Evolutionary conservation across 2,888 invertebrate genomes (phyloP).

Genomic region (Syrista parreyssii): DNA sequence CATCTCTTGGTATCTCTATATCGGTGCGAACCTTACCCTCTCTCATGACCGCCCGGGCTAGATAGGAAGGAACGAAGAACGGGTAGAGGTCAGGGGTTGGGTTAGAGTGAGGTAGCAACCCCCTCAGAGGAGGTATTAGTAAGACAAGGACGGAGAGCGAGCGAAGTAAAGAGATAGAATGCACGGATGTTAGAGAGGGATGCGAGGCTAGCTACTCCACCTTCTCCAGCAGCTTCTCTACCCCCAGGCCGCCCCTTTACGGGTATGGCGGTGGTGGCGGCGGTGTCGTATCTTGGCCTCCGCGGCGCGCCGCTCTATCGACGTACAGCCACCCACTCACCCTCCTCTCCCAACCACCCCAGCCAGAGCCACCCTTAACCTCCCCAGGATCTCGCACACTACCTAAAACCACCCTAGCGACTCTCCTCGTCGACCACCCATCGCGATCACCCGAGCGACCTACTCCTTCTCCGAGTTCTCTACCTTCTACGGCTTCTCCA

Average conservation of each 20-base stretch:
- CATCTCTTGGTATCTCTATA: background rate
- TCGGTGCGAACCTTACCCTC: background rate
- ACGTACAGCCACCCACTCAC: slow-evolving; percentile 59
- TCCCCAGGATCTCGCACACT: slow-evolving; percentile 10
- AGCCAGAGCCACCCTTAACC: slow-evolving; percentile 26
- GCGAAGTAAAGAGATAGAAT: background rate
- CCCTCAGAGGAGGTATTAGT: slow-evolving; percentile 1
- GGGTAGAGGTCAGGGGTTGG: slow-evolving; percentile 21
- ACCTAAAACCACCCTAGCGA: slow-evolving; percentile 4
- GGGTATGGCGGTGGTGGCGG: slow-evolving; percentile 63
- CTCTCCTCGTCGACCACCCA: slow-evolving; percentile 10
- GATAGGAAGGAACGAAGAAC: slow-evolving; percentile 24
- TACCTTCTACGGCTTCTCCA: slow-evolving; percentile 8
- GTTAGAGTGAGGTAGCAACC: slow-evolving; percentile 29
- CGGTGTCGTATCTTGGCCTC: slow-evolving; percentile 67
- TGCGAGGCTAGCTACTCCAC: slow-evolving; percentile 15
- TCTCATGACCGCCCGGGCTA: slow-evolving; percentile 5
- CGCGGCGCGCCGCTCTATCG: slow-evolving; percentile 67
- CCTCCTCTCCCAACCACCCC: slow-evolving; percentile 28
- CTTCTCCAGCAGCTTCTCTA: slow-evolving; percentile 5
- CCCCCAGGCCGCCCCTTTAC: slow-evolving; percentile 53
- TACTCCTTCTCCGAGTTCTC: background rate
- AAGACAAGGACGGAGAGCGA: background rate
- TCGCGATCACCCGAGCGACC: background rate
- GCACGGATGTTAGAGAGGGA: slow-evolving; percentile 5